These are phyloP conservation scores for Passerina amoena DNA, from an alignment of 2,113 vertebrate species.

Conservation along the genomic window DNA sequence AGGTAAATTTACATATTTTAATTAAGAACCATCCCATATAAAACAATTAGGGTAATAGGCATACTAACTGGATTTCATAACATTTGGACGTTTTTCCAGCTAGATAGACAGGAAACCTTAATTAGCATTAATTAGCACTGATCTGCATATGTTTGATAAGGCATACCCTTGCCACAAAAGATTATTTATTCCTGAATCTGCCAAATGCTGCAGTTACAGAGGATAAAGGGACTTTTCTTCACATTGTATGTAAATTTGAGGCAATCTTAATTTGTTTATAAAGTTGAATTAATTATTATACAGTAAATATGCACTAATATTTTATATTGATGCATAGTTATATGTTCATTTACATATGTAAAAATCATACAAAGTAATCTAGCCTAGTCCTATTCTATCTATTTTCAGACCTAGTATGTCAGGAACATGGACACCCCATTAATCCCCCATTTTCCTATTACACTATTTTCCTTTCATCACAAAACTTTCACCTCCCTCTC, in stretches of 20 bases:
- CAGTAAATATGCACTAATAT: constrained; percentile 73
- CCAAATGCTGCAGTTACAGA: constrained; percentile 80
- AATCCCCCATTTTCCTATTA: constrained; percentile 31
- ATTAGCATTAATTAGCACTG: constrained; percentile 93
- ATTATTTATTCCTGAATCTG: constrained; percentile 85
- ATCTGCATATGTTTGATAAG: constrained; percentile 96
- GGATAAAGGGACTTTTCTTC: constrained; percentile 78
- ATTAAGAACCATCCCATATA: constrained; percentile 91
- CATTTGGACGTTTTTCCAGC: constrained; percentile 90
- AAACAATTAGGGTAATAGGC: constrained; percentile 92
- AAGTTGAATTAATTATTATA: constrained; percentile 72
- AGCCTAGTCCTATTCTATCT: constrained; percentile 10
- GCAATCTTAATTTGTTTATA: constrained; percentile 76
- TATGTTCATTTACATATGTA: constrained; percentile 60
- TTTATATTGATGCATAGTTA: constrained; percentile 55
- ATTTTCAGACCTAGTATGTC: constrained; percentile 12
- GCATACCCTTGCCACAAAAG: constrained; percentile 85
- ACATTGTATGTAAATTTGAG: constrained; percentile 77
- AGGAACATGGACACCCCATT: background rate
- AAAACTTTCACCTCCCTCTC: background rate
- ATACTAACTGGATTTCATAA: constrained; percentile 91
- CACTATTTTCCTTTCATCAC: background rate
- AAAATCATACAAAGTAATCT: constrained; percentile 65
- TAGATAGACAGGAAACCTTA: constrained; percentile 88
- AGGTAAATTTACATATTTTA: constrained; percentile 92